phyloP scores from a whole-genome alignment of 2,113 vertebrate genomes.

The Plectropomus leopardus region DNA sequence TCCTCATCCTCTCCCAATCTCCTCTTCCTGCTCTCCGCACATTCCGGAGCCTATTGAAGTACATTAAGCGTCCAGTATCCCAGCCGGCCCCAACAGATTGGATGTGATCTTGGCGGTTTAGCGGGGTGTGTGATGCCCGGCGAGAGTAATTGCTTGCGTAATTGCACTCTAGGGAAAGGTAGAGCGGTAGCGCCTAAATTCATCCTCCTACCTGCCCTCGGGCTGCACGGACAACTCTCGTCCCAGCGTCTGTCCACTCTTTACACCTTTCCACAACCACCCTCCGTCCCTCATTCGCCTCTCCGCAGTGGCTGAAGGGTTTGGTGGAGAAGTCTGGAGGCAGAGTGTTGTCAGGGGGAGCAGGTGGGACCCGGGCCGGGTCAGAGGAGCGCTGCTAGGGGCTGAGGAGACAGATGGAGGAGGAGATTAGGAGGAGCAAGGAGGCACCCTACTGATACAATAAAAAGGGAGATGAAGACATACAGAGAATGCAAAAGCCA shows the following conservation, averaged over 20 bases:
- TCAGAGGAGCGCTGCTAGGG: constrained; percentile 50
- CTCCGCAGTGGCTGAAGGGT: constrained; percentile 52
- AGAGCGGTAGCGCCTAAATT: constrained; percentile 45
- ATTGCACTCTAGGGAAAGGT: constrained; percentile 81
- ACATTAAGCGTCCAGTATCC: constrained; percentile 67
- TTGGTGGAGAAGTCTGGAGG: constrained; percentile 59
- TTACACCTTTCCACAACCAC: constrained; percentile 32
- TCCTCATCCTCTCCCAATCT: constrained; percentile 45
- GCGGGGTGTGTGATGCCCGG: constrained; percentile 54
- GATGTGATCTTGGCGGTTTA: constrained; percentile 74
- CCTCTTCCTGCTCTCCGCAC: constrained; percentile 37
- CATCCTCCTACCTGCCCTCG: constrained; percentile 63
- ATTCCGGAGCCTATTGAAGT: constrained; percentile 65
- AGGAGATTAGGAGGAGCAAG: constrained; percentile 56
- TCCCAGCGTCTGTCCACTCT: constrained; percentile 39
- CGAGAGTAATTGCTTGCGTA: constrained; percentile 78
- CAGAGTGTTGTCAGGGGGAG: constrained; percentile 38
- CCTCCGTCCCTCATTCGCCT: not conserved
- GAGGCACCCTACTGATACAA: constrained; percentile 50
- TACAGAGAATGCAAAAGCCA: constrained; percentile 5
- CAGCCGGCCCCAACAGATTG: constrained; percentile 62
- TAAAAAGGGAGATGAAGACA: constrained; percentile 41
- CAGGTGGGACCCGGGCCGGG: constrained; percentile 49
- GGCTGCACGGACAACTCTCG: constrained; percentile 50
- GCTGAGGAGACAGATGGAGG: constrained; percentile 65